A percentile compares a stretch with the other conserved stretches of the same genome.
Conservation (phyloP, 1,140 invertebrate species). For the Procambarus clarkii region DNA sequence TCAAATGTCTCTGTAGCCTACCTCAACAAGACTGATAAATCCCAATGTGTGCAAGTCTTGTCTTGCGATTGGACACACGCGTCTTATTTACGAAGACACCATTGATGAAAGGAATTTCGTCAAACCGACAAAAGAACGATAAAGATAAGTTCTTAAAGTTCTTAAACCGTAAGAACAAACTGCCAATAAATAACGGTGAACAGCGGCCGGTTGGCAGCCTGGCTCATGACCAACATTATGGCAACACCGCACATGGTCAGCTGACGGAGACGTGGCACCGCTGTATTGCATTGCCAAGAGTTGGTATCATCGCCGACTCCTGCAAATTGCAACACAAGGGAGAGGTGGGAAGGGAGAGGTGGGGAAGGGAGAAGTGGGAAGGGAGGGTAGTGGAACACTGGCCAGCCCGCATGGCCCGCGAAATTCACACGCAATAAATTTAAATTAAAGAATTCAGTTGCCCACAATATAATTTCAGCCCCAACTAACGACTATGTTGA, state of each 20-base stretch:
- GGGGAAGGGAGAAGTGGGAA: not conserved
- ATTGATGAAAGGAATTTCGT: not conserved
- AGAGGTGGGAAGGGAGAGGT: not conserved
- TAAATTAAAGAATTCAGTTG: slow-evolving; percentile 17
- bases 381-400: not conserved
- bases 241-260: slow-evolving; percentile 16
- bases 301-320: slow-evolving; percentile 39
- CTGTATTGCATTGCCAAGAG: slow-evolving; percentile 32
- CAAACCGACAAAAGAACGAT: not conserved
- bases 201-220: not conserved
- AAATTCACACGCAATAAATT: slow-evolving; percentile 27
- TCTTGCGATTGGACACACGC: not conserved
- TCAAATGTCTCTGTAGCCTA: not conserved
- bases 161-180: not conserved
- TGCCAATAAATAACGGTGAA: not conserved
- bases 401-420: not conserved
- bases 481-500: not conserved
- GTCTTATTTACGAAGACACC: not conserved
- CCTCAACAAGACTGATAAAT: not conserved
- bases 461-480: not conserved
- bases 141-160: no score
- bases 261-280: slow-evolving; percentile 18
- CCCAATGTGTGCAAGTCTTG: not conserved
- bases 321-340: slow-evolving; percentile 40
- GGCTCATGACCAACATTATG: not conserved